A percentile compares a stretch with the other conserved stretches of the same genome.
Evolutionary conservation across 2,888 invertebrate species (phyloP).

Genomic region (Apamea crenata): DNA sequence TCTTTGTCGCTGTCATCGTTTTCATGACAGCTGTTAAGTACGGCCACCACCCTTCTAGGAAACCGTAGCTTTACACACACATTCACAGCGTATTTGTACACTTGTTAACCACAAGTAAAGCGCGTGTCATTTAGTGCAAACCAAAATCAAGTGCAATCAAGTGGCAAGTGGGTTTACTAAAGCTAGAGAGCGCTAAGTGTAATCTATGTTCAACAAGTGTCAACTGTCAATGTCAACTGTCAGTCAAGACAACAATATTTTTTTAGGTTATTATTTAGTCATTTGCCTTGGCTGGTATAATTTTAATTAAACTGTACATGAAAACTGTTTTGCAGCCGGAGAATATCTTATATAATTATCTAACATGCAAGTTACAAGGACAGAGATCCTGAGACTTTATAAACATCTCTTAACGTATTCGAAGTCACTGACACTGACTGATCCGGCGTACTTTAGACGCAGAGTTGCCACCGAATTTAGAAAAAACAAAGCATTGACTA

Average conservation of each 20-base stretch:
- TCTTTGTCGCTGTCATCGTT: too few relatives aligned
- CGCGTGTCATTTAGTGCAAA: too few relatives aligned
- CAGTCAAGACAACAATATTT: background rate
- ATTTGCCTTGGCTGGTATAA: background rate
- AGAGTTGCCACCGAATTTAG: constrained; percentile 94
- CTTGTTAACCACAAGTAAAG: background rate
- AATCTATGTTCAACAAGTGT: too few relatives aligned
- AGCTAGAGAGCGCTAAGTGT: too few relatives aligned
- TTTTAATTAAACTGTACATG: constrained; percentile 1
- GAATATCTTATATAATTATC: constrained; percentile 2
- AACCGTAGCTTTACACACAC: too few relatives aligned
- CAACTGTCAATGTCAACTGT: background rate
- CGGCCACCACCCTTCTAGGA: too few relatives aligned
- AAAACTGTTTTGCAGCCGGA: constrained; percentile 7
- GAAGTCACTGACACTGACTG: constrained; percentile 93
- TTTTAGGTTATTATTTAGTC: constrained; percentile 10
- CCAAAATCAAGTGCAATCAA: too few relatives aligned
- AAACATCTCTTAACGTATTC: constrained; percentile 95
- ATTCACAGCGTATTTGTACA: too few relatives aligned
- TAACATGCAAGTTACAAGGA: constrained; percentile 75
- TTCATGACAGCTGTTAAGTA: too few relatives aligned
- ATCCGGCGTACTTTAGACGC: constrained; percentile 93
- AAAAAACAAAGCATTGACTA: constrained; percentile 90
- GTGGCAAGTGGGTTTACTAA: too few relatives aligned
- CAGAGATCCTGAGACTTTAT: constrained; percentile 93